phyloP scores from a whole-genome alignment of 2,888 invertebrate genomes.

The Cremastobaeus sp. region DNA sequence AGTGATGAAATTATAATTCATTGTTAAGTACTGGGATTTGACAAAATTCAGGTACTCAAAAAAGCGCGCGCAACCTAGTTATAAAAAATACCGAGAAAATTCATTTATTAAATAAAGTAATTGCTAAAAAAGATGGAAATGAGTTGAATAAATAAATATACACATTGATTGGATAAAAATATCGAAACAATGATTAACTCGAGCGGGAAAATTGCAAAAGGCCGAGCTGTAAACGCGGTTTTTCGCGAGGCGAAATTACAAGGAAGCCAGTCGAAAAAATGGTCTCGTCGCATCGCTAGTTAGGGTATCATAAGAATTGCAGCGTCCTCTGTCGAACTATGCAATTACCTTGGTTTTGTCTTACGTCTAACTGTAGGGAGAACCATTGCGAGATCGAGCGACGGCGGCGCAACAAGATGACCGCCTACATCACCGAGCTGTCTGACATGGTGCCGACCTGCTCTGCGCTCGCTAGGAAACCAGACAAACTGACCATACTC shows the following conservation, averaged over 20 bases:
- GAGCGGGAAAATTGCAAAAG: conserved; percentile 31
- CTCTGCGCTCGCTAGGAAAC: conserved; percentile 97
- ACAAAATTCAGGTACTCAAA: too few relatives aligned
- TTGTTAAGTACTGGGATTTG: too few relatives aligned
- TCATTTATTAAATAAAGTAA: too few relatives aligned
- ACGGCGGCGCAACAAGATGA: conserved; percentile 99
- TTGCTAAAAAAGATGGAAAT: background rate
- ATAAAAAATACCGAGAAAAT: too few relatives aligned
- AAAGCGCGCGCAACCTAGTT: too few relatives aligned
- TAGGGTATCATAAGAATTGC: conserved; percentile 52
- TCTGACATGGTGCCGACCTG: conserved; percentile 99
- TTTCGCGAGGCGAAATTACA: conserved; percentile 42
- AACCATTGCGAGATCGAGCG: conserved; percentile 99
- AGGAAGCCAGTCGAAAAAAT: conserved; percentile 50
- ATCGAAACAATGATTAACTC: conserved; percentile 12
- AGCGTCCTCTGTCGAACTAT: conserved; percentile 63
- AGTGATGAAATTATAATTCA: too few relatives aligned
- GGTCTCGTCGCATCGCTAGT: conserved; percentile 44
- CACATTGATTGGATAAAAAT: conserved; percentile 10
- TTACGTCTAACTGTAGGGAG: conserved; percentile 86
- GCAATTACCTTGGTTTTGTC: conserved; percentile 71
- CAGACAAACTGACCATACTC: conserved; percentile 98
- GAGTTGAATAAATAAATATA: too few relatives aligned
- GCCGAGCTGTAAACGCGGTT: conserved; percentile 21
- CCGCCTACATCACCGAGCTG: conserved; percentile 99